phyloP scores from a whole-genome alignment of 2,888 invertebrate species.

The Leptodirus hochenwartii region DNA sequence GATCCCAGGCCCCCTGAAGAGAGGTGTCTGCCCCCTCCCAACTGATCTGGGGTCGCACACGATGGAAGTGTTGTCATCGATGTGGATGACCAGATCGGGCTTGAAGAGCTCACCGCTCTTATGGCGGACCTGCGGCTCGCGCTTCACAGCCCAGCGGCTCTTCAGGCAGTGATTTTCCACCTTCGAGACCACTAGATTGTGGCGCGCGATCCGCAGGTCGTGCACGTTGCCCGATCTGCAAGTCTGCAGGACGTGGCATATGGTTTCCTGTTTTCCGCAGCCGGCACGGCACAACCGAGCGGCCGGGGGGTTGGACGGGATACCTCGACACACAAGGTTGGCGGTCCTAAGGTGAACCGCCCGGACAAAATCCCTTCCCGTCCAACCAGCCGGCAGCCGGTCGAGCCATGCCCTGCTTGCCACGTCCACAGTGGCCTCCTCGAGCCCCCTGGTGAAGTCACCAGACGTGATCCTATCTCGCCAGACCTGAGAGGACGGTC shows the following conservation, averaged over 20 bases:
- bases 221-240: slow-evolving; percentile 13
- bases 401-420: slow-evolving; percentile 13
- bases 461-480: too few species aligned
- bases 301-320: slow-evolving; percentile 16
- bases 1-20: slow-evolving; percentile 5
- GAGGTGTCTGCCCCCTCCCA: slow-evolving; percentile 5
- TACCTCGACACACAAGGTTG: slow-evolving; percentile 16
- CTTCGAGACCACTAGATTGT: slow-evolving; percentile 7
- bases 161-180: slow-evolving; percentile 4
- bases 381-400: slow-evolving; percentile 14
- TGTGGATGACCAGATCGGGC: slow-evolving; percentile 7
- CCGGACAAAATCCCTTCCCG: slow-evolving; percentile 14
- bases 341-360: slow-evolving; percentile 16
- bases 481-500: too few species aligned
- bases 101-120: slow-evolving; percentile 7
- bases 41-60: too few species aligned
- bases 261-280: slow-evolving; percentile 10
- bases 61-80: too few species aligned
- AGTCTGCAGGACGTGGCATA: slow-evolving; percentile 14
- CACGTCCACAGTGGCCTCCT: slow-evolving; percentile 9
- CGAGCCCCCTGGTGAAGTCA: too few species aligned
- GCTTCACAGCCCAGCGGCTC: slow-evolving; percentile 3
- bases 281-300: slow-evolving; percentile 14
- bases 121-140: slow-evolving; percentile 9
- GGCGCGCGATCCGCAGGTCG: slow-evolving; percentile 9